Conservation (phyloP, 2,113 vertebrate genomes). For the Neopipo cinnamomea region DNA sequence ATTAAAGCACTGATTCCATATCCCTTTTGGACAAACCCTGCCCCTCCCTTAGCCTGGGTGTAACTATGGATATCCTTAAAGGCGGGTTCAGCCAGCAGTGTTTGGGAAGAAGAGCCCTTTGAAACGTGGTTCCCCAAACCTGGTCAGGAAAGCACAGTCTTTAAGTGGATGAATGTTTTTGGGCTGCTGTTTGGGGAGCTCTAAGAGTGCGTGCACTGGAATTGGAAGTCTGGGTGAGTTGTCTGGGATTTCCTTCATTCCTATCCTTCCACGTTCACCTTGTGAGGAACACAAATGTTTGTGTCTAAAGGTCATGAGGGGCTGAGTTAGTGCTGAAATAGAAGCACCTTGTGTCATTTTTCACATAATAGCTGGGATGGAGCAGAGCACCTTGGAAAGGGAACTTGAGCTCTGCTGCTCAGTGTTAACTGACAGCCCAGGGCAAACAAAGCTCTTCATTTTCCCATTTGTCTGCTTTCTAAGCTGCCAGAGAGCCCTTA, state of each 20-base stretch:
- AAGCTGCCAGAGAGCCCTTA: conserved; percentile 46
- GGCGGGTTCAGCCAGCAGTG: not conserved
- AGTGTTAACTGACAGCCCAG: conserved; percentile 9
- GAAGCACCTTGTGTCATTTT: not conserved
- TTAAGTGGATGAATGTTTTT: not conserved
- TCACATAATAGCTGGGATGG: not conserved
- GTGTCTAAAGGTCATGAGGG: not conserved
- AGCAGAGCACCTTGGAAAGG: not conserved
- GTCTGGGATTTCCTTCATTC: not conserved
- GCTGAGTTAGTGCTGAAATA: not conserved
- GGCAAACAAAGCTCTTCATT: conserved; percentile 21
- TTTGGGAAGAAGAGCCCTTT: not conserved
- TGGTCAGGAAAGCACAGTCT: not conserved
- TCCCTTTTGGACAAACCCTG: not conserved
- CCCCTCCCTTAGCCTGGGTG: accelerated
- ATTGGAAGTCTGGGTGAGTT: not conserved
- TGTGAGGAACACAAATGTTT: not conserved
- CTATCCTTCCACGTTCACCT: not conserved
- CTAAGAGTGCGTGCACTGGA: not conserved
- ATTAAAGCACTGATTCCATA: not conserved
- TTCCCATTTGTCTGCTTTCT: conserved; percentile 15
- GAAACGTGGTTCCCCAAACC: not conserved
- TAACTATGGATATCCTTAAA: not conserved
- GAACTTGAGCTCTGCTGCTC: not conserved
- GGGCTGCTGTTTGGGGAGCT: not conserved